Base-by-base conservation (phyloP, 2,888 invertebrate genomes). In the Metacarcinus magister region DNA sequence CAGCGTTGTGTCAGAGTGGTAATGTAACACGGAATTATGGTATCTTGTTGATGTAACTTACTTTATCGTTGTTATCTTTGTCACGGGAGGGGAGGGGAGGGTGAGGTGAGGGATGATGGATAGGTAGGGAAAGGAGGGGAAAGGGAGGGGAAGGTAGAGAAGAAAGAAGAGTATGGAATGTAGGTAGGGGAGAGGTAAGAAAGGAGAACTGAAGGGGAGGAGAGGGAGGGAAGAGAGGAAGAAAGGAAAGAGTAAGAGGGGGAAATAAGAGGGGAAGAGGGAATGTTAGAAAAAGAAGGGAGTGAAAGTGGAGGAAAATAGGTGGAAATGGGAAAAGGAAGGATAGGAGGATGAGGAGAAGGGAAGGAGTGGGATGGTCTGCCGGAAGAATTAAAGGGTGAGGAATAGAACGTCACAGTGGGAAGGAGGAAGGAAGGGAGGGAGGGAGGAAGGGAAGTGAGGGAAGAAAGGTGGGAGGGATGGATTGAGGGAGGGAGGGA, bases 71-170 rank as follows among this genome's bases (percentile, higher is more conserved):
- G 10, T 39, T 39, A 39, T 87, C 32, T 32, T 2, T n/a, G 43
- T 39, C 19, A n/a, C 23, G 39, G 48, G 60, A 44, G 60, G 67
- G 95, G 93, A n/a, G 95, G 95, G 44, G 93, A 60, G 54, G 60
- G 92, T 5, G 87, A 28, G 95, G 92, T 39, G 95, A 43, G 75
- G 48, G 43, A 10, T 13, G 5, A 13, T 8, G 48, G 5, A 19
- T 16, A 13, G 60, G 19, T 2, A 44, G 46, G 54, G 23, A 23
- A 48, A n/a, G 46, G 54, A 32, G 28, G 19, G 8, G 60, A 32
- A 23, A 43, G 90, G 28, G 54, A 54, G 1, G 16, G 89, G 39
- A 91, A 46, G 32, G 67, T 67, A 4, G 87, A 8, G 13, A 32
- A 16, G 39, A 39, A 32, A 32, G 10, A 28, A 28, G 32, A 32